phyloP scores from a whole-genome alignment of 2,888 invertebrate species.

The Griposia aprilina region DNA sequence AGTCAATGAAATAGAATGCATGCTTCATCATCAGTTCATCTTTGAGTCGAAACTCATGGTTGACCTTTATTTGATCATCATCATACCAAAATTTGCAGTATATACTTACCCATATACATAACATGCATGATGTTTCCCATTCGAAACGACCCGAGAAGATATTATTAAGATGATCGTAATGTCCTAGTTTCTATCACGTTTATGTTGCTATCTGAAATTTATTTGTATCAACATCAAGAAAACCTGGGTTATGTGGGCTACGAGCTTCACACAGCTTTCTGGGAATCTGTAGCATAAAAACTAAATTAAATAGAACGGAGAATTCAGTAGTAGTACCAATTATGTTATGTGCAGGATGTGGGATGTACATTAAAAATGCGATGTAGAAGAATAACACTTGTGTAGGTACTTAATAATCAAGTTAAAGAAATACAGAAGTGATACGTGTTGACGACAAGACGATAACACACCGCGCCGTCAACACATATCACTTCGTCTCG shows the following conservation, averaged over 20 bases:
- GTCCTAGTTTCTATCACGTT: not conserved
- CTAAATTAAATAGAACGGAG: not conserved
- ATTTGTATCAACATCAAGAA: slow-evolving; percentile 2
- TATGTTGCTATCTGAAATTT: slow-evolving; percentile 8
- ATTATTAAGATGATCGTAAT: not conserved
- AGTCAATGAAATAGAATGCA: not conserved
- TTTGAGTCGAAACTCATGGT: not conserved
- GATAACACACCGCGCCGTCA: no score
- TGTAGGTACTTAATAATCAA: no score
- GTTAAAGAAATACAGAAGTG: no score
- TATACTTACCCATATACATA: no score
- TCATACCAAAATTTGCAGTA: no score
- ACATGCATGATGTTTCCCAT: not conserved
- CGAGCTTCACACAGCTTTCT: slow-evolving; percentile 6
- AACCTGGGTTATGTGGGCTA: not conserved
- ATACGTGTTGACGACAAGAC: no score
- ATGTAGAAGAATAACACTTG: no score
- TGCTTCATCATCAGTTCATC: not conserved
- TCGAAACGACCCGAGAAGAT: not conserved
- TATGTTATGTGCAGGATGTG: no score
- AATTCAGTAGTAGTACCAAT: not conserved
- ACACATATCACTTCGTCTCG: no score
- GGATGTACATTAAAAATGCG: no score
- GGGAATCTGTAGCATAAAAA: not conserved
- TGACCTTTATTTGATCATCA: no score